Conservation (phyloP, 2,797 vertebrate species). For the Bradypodion pumilum region DNA sequence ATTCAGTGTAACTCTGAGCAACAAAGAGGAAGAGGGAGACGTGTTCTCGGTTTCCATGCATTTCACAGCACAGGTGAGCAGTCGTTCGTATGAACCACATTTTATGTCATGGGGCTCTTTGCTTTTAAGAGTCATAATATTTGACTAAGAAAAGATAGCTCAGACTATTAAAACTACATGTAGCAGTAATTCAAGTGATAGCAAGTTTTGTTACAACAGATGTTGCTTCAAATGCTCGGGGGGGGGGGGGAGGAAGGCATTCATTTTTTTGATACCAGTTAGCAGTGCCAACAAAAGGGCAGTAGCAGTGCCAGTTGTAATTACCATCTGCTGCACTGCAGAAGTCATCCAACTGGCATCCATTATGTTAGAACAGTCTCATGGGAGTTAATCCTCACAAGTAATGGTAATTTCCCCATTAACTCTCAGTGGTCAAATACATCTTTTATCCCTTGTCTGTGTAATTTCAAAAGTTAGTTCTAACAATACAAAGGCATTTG, state of each 20-base stretch:
- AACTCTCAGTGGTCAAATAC: conserved; percentile 15
- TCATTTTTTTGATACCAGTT: conserved; percentile 33
- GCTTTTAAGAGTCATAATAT: conserved; percentile 42
- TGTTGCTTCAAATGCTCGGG: conserved; percentile 39
- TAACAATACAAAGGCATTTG: too few relatives aligned
- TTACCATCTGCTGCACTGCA: conserved; percentile 54
- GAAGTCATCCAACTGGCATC: conserved; percentile 49
- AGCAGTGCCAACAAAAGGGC: conserved; percentile 56
- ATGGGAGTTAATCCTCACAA: conserved; percentile 38
- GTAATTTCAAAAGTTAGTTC: background rate
- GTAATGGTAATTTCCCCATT: conserved; percentile 24
- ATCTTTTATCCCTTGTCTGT: background rate
- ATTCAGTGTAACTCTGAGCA: background rate
- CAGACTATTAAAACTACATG: conserved; percentile 46
- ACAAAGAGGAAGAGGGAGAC: background rate
- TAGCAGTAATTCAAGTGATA: conserved; percentile 31
- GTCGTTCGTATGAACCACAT: background rate
- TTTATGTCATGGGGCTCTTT: conserved; percentile 38
- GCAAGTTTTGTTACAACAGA: conserved; percentile 61
- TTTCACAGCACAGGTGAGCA: conserved; percentile 31
- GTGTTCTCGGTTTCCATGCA: background rate
- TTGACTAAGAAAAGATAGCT: conserved; percentile 45
- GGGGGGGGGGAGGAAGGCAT: conserved; percentile 44
- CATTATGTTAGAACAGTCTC: conserved; percentile 42
- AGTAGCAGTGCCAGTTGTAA: conserved; percentile 55